Evolutionary conservation across 2,797 vertebrate species (phyloP).

Genomic region (Gymnocypris eckloni): DNA sequence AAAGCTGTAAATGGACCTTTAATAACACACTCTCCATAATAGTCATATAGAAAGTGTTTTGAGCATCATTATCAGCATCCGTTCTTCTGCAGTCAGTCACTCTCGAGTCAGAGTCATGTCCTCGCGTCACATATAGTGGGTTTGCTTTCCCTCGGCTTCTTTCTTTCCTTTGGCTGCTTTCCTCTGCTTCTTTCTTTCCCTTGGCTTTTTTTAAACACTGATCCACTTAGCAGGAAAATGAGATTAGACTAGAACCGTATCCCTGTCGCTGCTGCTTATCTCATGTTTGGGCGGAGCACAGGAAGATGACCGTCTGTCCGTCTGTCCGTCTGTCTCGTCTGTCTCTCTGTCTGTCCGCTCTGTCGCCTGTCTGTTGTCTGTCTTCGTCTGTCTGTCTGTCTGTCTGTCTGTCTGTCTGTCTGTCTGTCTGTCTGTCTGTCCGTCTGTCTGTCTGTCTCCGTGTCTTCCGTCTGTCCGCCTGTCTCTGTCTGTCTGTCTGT

Average conservation of each 20-base stretch:
- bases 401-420: no score
- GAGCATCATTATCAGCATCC: slow-evolving; percentile 1
- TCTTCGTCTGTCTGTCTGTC: no score
- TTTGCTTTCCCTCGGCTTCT: slow-evolving; percentile 51
- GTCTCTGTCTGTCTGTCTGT: no score
- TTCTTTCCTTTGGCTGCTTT: slow-evolving; percentile 42
- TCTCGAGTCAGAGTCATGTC: background rate
- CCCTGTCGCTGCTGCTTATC: slow-evolving; percentile 50
- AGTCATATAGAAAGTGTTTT: slow-evolving; percentile 3
- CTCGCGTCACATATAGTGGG: slow-evolving; percentile 23
- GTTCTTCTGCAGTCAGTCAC: slow-evolving; percentile 13
- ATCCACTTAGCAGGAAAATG: slow-evolving; percentile 70
- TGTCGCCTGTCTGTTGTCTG: no score
- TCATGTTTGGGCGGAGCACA: slow-evolving; percentile 43
- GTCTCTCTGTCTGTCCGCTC: no score
- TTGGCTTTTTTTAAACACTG: slow-evolving; percentile 56
- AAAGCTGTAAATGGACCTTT: background rate
- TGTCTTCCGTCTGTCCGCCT: no score
- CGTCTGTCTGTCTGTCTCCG: no score
- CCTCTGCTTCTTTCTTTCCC: slow-evolving; percentile 52
- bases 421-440: no score
- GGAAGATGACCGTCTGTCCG: slow-evolving; percentile 50
- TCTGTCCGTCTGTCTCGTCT: no score
- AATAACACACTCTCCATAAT: background rate
- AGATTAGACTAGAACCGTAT: slow-evolving; percentile 67